Evolutionary conservation across 2,888 invertebrate species (phyloP).

Genomic region (Torymus texanus): DNA sequence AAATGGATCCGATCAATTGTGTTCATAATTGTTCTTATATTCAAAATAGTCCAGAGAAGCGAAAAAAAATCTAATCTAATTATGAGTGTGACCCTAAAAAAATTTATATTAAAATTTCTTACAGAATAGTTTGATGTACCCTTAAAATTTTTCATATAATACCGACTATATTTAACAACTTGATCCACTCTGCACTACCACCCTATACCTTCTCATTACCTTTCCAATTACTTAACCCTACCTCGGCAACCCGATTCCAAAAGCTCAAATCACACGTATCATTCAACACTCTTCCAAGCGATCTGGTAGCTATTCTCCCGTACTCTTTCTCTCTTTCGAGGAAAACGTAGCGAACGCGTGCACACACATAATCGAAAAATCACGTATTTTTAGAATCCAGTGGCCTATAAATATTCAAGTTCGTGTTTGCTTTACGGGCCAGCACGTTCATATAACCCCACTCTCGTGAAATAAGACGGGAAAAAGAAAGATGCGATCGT

Average conservation of each 20-base stretch:
- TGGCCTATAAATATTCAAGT: slow-evolving; percentile 47
- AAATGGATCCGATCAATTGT: too few relatives aligned
- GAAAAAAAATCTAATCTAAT: too few relatives aligned
- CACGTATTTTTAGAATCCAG: slow-evolving; percentile 37
- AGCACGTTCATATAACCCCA: neutral
- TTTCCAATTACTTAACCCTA: neutral
- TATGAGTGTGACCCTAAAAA: too few relatives aligned
- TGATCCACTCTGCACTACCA: too few relatives aligned
- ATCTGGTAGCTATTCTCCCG: neutral
- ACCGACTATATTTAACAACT: too few relatives aligned
- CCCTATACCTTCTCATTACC: too few relatives aligned
- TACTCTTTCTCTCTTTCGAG: neutral
- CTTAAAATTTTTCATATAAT: too few relatives aligned
- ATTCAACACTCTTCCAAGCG: neutral
- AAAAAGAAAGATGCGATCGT: slow-evolving; percentile 15
- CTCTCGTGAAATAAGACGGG: neutral
- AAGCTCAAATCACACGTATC: neutral
- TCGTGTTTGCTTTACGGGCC: neutral
- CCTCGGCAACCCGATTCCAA: neutral
- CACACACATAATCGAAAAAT: slow-evolving; percentile 42
- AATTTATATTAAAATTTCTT: too few relatives aligned
- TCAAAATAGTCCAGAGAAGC: too few relatives aligned
- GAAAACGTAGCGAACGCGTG: neutral
- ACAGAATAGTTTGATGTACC: too few relatives aligned
- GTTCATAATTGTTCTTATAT: too few relatives aligned